Percentiles rank a stretch among this genome's conserved stretches.
These are phyloP conservation scores for Phalacrocorax brasilianus DNA, from an alignment of 2,113 vertebrate species.

Conservation along the genomic window DNA sequence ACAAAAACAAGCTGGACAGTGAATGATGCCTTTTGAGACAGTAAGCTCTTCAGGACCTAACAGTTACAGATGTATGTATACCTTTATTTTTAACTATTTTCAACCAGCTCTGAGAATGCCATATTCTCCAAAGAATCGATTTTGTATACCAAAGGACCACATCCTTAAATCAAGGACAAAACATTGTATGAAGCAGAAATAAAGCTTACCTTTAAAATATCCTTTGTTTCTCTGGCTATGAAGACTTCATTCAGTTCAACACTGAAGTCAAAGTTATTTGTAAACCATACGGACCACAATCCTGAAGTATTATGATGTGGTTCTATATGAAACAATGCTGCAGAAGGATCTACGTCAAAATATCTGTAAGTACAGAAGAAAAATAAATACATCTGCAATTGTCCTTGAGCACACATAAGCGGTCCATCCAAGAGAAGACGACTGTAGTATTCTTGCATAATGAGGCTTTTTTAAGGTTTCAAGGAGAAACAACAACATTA, in stretches of 20 bases:
- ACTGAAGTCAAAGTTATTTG: constrained; percentile 78
- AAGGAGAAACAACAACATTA: background rate
- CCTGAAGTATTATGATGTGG: constrained; percentile 73
- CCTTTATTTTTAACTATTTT: background rate
- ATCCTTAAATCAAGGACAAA: background rate
- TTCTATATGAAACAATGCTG: constrained; percentile 81
- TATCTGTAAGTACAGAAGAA: constrained; percentile 66
- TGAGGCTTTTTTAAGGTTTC: background rate
- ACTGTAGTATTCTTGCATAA: background rate
- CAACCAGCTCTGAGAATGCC: background rate
- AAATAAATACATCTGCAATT: background rate
- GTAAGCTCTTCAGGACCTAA: background rate
- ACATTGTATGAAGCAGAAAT: background rate
- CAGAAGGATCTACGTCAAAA: constrained; percentile 73
- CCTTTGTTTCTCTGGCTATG: constrained; percentile 76
- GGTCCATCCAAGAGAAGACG: background rate
- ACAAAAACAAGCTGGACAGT: background rate
- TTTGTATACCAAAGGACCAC: background rate
- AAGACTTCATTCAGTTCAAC: constrained; percentile 81
- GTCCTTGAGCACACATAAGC: background rate
- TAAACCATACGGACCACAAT: constrained; percentile 88
- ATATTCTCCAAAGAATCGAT: background rate
- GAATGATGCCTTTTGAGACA: background rate
- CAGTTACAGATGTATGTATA: background rate
- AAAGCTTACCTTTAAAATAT: constrained; percentile 81